Conservation (phyloP, 2,113 vertebrate genomes). For the Rhadina sibilatrix region DNA sequence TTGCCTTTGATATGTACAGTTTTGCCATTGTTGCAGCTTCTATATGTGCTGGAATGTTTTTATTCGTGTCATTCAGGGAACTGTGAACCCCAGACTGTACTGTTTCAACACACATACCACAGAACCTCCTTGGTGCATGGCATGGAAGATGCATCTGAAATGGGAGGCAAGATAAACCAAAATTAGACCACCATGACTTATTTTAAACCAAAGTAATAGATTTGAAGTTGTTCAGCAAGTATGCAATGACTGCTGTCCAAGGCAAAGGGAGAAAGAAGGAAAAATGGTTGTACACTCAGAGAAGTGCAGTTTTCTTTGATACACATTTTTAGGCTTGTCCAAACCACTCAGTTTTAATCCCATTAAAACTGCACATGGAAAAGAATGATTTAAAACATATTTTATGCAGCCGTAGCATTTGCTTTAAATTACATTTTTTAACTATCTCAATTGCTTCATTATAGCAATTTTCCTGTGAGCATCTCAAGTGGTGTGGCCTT, state of each 20-base stretch:
- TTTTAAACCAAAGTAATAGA: neutral
- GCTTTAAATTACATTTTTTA: neutral
- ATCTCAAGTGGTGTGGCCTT: neutral
- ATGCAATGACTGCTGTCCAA: neutral
- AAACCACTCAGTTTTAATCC: neutral
- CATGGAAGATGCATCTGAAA: neutral
- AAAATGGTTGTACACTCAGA: neutral
- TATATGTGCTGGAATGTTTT: neutral
- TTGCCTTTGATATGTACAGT: neutral
- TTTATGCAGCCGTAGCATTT: neutral
- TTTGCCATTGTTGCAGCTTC: neutral
- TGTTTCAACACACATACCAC: neutral
- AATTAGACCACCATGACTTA: neutral
- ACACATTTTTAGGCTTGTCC: neutral
- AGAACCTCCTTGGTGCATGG: too few relatives aligned
- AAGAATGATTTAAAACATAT: neutral
- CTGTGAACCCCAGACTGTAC: neutral
- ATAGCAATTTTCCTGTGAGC: neutral
- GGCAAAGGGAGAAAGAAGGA: neutral
- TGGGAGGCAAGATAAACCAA: neutral
- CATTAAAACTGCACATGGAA: neutral
- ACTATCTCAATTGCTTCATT: neutral
- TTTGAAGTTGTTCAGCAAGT: neutral
- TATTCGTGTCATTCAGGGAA: neutral
- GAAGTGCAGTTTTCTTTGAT: neutral